Conservation (phyloP, 2,797 vertebrate species). For the Oophaga sylvatica region DNA sequence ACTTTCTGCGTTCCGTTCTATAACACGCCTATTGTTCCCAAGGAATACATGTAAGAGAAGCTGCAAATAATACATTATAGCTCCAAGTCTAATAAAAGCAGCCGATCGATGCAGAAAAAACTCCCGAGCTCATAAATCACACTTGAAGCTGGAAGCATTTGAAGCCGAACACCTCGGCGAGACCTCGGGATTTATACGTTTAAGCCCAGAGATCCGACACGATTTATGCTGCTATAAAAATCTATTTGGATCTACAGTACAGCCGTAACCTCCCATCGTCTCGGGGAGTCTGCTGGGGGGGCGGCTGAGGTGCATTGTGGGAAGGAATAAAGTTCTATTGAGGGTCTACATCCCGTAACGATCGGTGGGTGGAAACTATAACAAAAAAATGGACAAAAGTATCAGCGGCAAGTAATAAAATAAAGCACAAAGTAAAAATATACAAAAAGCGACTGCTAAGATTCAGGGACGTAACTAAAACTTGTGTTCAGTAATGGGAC, state of each 20-base stretch:
- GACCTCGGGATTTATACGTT: constrained; percentile 16
- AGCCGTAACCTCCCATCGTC: not conserved
- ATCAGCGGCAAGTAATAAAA: not conserved
- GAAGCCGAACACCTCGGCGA: constrained; percentile 17
- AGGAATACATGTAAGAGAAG: not conserved
- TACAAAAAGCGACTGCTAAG: too few relatives aligned
- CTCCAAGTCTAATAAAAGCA: constrained; percentile 27
- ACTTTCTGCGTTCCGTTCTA: not conserved
- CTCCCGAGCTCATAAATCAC: constrained; percentile 24
- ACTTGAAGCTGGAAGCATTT: constrained; percentile 15
- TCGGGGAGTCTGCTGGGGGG: not conserved
- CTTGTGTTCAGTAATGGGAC: too few relatives aligned
- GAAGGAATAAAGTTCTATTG: not conserved
- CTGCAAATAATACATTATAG: constrained; percentile 23
- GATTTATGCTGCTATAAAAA: constrained; percentile 24
- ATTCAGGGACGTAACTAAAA: too few relatives aligned
- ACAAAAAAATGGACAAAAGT: not conserved
- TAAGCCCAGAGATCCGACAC: constrained; percentile 12
- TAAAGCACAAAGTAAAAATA: not conserved
- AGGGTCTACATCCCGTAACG: not conserved
- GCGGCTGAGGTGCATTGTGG: not conserved
- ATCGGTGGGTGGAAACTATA: not conserved
- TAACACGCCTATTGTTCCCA: not conserved
- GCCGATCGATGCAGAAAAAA: constrained; percentile 29
- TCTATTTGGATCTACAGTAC: not conserved